Conservation (phyloP, 1,140 invertebrate species). For the Olivierus martensii region DNA sequence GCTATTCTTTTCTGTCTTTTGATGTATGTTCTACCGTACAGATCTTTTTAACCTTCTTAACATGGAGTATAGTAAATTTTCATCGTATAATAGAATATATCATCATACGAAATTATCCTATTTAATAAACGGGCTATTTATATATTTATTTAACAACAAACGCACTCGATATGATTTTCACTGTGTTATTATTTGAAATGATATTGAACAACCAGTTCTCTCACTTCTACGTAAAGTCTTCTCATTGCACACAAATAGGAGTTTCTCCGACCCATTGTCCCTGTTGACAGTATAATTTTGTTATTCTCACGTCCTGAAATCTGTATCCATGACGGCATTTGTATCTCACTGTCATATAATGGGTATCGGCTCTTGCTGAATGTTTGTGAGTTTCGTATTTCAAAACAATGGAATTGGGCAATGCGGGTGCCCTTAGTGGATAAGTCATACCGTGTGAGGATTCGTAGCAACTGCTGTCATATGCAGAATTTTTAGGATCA, state of each 20-base stretch:
- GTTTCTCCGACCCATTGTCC: conserved; percentile 7
- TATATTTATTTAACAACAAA: no score
- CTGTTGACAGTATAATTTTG: conserved; percentile 5
- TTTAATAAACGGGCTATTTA: no score
- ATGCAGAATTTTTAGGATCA: background rate
- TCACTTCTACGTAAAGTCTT: no score
- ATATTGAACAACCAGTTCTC: no score
- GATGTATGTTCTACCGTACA: no score
- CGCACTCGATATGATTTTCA: no score
- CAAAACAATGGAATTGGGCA: conserved; percentile 10
- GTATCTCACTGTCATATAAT: conserved; percentile 12
- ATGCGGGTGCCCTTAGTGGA: conserved; percentile 4
- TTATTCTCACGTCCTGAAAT: background rate
- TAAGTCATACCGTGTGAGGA: conserved; percentile 1
- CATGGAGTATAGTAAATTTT: no score
- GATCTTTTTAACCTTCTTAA: no score
- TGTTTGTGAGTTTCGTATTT: conserved; percentile 13
- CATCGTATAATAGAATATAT: no score
- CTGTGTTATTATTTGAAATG: no score
- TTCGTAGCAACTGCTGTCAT: conserved; percentile 2
- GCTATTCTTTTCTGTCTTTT: no score
- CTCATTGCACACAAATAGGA: conserved; percentile 1
- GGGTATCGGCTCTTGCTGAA: conserved; percentile 4
- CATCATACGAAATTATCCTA: no score
- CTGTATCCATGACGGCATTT: conserved; percentile 3